These are phyloP conservation scores for Ectropis crepuscularia DNA, from an alignment of 2,888 invertebrate genomes.

Conservation along the genomic window DNA sequence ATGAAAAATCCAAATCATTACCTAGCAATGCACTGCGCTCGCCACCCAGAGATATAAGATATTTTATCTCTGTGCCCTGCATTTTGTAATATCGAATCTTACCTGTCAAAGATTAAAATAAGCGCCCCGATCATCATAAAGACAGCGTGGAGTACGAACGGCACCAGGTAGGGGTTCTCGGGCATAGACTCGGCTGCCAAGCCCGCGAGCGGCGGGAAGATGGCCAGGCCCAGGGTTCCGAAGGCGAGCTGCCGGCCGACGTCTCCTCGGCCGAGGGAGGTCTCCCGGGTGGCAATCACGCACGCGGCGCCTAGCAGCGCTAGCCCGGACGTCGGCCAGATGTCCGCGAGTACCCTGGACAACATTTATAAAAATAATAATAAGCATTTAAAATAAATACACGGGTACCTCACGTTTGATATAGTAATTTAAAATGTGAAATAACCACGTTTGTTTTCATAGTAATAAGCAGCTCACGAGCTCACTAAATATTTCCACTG, in stretches of 20 bases:
- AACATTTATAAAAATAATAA: background rate
- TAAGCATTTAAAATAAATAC: too few species aligned
- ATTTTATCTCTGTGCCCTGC: too few species aligned
- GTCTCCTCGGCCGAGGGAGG: slow-evolving; percentile 91
- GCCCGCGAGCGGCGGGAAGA: slow-evolving; percentile 87
- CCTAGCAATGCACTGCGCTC: too few species aligned
- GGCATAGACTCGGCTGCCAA: slow-evolving; percentile 69
- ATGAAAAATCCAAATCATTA: too few species aligned
- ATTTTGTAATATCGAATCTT: slow-evolving; percentile 43
- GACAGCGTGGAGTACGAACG: slow-evolving; percentile 85
- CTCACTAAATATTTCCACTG: too few species aligned
- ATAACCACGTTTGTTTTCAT: too few species aligned
- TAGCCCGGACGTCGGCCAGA: slow-evolving; percentile 90
- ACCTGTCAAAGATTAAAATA: slow-evolving; percentile 84
- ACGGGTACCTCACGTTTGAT: too few species aligned
- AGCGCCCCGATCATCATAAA: slow-evolving; percentile 84
- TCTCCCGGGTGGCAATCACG: slow-evolving; percentile 93
- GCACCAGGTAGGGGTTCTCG: slow-evolving; percentile 79
- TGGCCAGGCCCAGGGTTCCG: slow-evolving; percentile 89
- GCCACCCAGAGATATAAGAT: too few species aligned
- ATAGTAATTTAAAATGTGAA: too few species aligned
- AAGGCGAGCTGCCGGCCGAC: slow-evolving; percentile 91
- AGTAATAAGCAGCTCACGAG: background rate
- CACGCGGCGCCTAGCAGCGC: slow-evolving; percentile 90
- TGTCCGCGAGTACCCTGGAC: slow-evolving; percentile 88